Evolutionary conservation across 2,888 invertebrate genomes (phyloP).

Genomic region (Notocelia uddmanniana): DNA sequence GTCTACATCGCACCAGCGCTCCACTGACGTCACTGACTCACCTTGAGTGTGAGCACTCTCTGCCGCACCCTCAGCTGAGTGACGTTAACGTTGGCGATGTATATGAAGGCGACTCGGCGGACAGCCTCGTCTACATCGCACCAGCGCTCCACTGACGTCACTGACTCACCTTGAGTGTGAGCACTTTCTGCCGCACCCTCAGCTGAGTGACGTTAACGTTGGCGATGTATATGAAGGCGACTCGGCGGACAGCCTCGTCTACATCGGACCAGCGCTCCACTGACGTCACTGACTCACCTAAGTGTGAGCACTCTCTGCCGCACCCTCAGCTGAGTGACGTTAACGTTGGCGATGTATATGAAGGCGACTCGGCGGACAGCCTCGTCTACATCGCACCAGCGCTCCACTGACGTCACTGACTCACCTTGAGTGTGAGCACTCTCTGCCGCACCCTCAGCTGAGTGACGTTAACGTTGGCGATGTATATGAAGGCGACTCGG

Average conservation of each 20-base stretch:
- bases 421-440: constrained; percentile 76
- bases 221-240: too few relatives aligned
- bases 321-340: constrained; percentile 78
- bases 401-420: too few relatives aligned
- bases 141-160: too few relatives aligned
- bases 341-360: constrained; percentile 77
- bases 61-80: constrained; percentile 78
- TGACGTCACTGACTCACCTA: constrained; percentile 70
- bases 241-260: too few relatives aligned
- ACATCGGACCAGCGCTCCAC: too few relatives aligned
- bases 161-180: constrained; percentile 74
- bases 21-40: constrained; percentile 64
- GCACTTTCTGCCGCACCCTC: too few relatives aligned
- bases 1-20: constrained; percentile 91
- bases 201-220: too few relatives aligned
- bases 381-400: too few relatives aligned
- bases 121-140: constrained; percentile 93
- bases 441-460: too few relatives aligned
- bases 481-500: too few relatives aligned
- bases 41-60: constrained; percentile 77
- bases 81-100: constrained; percentile 79
- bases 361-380: constrained; percentile 88
- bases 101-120: constrained; percentile 84
- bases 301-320: constrained; percentile 75
- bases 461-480: too few relatives aligned